Conservation (phyloP, 1,140 invertebrate species). For the Uloborus diversus region DNA sequence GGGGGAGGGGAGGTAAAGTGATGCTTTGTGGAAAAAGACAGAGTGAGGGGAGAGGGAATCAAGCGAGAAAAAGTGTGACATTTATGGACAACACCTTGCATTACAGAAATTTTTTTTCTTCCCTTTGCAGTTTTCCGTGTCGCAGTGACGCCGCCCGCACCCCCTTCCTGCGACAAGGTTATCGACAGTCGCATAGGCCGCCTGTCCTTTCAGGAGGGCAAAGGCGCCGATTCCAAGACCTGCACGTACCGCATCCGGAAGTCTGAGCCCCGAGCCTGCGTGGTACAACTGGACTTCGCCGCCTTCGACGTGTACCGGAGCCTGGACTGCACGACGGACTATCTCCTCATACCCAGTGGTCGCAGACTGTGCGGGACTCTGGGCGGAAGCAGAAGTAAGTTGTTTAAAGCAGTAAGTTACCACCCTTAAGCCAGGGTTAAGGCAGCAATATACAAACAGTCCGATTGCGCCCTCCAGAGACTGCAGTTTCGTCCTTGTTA, state of each 20-base stretch:
- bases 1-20: too few species aligned
- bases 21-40: too few species aligned
- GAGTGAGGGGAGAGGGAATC: too few species aligned
- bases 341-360: constrained; percentile 25
- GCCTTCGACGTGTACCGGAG: constrained; percentile 1
- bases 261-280: constrained; percentile 5
- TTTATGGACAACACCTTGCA: too few species aligned
- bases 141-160: neutral
- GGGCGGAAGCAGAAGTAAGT: constrained; percentile 30
- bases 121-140: neutral
- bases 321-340: neutral
- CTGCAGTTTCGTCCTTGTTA: too few species aligned
- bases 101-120: too few species aligned
- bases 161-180: neutral
- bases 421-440: too few species aligned
- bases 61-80: too few species aligned
- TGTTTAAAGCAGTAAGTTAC: too few species aligned
- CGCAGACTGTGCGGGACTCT: constrained; percentile 19
- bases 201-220: neutral
- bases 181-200: neutral
- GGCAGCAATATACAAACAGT: too few species aligned
- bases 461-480: too few species aligned
- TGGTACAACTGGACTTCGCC: constrained; percentile 17
- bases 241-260: constrained; percentile 33
- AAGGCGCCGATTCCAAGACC: neutral